These are phyloP conservation scores for Anas capensis DNA, from an alignment of 2,797 vertebrate genomes.

Conservation along the genomic window DNA sequence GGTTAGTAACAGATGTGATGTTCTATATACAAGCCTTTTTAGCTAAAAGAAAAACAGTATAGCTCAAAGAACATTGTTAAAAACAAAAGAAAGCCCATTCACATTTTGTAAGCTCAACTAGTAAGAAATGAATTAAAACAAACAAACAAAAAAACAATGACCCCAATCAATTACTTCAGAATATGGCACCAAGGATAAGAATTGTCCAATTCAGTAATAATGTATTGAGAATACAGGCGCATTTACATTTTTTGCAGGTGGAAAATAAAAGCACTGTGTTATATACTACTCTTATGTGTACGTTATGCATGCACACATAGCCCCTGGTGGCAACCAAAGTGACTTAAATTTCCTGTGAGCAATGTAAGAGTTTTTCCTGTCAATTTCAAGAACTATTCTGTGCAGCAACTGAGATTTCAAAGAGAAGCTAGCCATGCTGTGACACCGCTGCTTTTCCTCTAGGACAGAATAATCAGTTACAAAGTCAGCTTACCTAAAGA, in stretches of 20 bases:
- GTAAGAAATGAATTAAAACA: neutral
- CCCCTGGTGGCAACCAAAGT: neutral
- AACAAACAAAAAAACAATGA: neutral
- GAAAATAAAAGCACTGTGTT: neutral
- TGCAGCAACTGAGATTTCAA: neutral
- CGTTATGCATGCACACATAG: neutral
- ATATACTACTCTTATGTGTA: neutral
- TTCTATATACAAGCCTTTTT: neutral
- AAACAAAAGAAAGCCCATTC: neutral
- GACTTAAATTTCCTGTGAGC: neutral
- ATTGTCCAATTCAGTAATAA: neutral
- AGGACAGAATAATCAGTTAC: neutral
- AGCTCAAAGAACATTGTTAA: neutral
- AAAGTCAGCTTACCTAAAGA: neutral
- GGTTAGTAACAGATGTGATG: neutral
- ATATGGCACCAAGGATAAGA: neutral
- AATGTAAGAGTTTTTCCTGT: neutral
- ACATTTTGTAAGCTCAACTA: neutral
- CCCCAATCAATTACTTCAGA: neutral
- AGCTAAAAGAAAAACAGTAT: neutral
- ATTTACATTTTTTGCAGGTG: neutral
- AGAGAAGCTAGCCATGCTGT: neutral
- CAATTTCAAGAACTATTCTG: neutral
- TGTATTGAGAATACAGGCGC: neutral
- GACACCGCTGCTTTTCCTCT: neutral